These are phyloP conservation scores for Cotesia vestalis DNA, from an alignment of 1,140 invertebrate species.

Conservation along the genomic window DNA sequence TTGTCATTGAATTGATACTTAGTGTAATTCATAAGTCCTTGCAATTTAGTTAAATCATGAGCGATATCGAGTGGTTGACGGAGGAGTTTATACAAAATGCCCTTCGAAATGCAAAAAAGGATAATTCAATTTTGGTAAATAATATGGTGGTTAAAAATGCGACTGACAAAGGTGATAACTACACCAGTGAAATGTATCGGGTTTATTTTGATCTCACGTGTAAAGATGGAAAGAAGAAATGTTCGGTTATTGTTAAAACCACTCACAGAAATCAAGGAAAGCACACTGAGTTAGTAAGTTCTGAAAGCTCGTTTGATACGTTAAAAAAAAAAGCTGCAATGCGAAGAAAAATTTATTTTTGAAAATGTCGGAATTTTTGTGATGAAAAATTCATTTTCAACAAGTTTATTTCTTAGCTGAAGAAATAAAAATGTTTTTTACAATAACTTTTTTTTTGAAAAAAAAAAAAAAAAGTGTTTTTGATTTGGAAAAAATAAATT, in stretches of 20 bases:
- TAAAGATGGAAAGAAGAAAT: conserved; percentile 38
- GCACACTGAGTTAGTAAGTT: conserved; percentile 49
- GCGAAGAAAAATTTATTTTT: no score
- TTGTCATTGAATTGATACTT: no score
- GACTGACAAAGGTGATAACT: conserved; percentile 64
- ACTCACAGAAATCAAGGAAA: conserved; percentile 43
- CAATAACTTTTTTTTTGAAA: no score
- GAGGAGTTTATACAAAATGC: conserved; percentile 57
- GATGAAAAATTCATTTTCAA: no score
- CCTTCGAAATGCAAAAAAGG: conserved; percentile 51
- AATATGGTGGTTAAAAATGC: conserved; percentile 54
- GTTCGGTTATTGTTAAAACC: conserved; percentile 51
- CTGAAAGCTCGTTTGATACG: neutral
- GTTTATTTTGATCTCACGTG: conserved; percentile 45
- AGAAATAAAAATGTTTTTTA: no score
- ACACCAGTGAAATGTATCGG: conserved; percentile 62
- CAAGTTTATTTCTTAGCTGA: no score
- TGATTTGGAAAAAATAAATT: no score
- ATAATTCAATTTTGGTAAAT: conserved; percentile 52
- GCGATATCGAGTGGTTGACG: conserved; percentile 60
- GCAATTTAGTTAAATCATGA: neutral
- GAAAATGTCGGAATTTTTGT: no score
- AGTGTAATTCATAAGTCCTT: neutral
- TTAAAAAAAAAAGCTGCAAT: no score
- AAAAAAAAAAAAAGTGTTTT: no score